These are phyloP conservation scores for Julus scandinavius DNA, from an alignment of 2,888 invertebrate genomes.

Conservation along the genomic window DNA sequence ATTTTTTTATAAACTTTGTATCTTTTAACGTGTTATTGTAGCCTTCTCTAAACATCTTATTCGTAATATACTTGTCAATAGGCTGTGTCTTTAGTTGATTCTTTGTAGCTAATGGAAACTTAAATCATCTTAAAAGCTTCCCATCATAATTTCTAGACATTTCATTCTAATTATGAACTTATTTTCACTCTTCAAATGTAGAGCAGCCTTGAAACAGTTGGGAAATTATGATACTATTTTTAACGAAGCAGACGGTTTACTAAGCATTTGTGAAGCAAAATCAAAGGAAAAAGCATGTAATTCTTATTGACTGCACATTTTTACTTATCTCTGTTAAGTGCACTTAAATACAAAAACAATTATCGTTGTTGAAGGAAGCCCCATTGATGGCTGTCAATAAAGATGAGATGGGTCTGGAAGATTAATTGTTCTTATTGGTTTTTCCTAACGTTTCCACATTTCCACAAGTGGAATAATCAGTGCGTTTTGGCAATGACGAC, in stretches of 20 bases:
- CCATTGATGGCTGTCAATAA: neutral
- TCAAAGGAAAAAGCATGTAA: neutral
- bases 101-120: too few species aligned
- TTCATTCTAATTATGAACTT: neutral
- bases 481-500: neutral
- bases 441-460: neutral
- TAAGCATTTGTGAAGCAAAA: neutral
- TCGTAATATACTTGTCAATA: too few species aligned
- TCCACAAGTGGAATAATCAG: neutral
- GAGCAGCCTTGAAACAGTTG: constrained; percentile 23
- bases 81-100: too few species aligned
- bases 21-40: too few species aligned
- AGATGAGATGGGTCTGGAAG: neutral
- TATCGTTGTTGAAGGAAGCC: neutral
- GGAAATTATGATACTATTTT: neutral
- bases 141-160: neutral
- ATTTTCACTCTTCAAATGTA: neutral
- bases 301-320: neutral
- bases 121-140: neutral
- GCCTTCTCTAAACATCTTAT: too few species aligned
- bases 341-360: neutral
- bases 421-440: neutral
- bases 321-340: neutral
- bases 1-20: too few species aligned
- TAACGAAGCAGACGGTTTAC: neutral